These are phyloP conservation scores for Archips crataeganus DNA, from an alignment of 2,888 invertebrate species.

Conservation along the genomic window DNA sequence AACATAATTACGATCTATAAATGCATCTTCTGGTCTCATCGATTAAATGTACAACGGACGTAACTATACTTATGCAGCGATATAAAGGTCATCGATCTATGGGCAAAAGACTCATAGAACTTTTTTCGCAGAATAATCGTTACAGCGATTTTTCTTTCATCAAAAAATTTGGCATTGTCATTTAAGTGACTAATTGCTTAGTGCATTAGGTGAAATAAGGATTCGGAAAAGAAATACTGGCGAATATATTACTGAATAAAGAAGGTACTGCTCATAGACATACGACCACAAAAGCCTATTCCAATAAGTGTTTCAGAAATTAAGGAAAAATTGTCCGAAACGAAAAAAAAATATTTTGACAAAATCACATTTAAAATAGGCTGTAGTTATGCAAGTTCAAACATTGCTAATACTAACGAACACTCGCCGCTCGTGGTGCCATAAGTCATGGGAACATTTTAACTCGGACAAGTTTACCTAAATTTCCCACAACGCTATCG, in stretches of 20 bases:
- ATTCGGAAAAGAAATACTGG: too few species aligned
- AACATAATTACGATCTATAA: constrained; percentile 59
- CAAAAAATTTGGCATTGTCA: not conserved
- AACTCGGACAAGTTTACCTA: not conserved
- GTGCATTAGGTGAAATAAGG: not conserved
- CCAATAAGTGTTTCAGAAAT: not conserved
- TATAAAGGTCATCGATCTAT: not conserved
- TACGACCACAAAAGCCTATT: not conserved
- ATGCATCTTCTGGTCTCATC: constrained; percentile 79
- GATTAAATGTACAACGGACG: constrained; percentile 67
- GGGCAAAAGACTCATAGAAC: not conserved
- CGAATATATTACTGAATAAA: not conserved
- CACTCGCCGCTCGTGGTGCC: too few species aligned
- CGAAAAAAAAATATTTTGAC: too few species aligned
- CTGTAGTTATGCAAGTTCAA: too few species aligned
- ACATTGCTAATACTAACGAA: too few species aligned
- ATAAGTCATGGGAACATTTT: not conserved
- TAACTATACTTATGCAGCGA: constrained; percentile 18
- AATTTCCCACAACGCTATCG: not conserved
- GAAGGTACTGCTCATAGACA: not conserved
- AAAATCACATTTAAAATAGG: too few species aligned
- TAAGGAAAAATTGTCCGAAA: too few species aligned
- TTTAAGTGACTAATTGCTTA: not conserved
- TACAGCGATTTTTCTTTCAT: not conserved
- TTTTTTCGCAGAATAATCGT: not conserved